Evolutionary conservation across 2,797 vertebrate species (phyloP), one percentile per base, ranked within the genome.

Genomic region (Hephaestus fuliginosus): DNA sequence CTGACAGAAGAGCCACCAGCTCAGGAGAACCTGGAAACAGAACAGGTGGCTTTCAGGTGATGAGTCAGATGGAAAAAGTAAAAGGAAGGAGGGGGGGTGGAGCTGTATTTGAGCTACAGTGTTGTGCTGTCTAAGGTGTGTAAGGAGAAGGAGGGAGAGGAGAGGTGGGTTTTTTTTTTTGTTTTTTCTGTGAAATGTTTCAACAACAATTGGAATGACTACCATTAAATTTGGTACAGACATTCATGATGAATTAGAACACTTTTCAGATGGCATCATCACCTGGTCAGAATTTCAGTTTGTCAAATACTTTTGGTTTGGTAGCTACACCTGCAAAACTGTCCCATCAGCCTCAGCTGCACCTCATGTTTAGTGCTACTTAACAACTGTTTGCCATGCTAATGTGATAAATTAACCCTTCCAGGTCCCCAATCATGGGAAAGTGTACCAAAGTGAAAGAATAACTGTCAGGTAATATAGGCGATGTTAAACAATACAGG

Each of bases 41-140:
- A 78, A 58, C 78, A 79, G 81, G 78, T 84, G 81, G 71, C 72
- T 57, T 53, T 73, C 55, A 76, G 78, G 55, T 71, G 76, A 78
- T 81, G 76, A 74, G 36, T 66, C 53, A 39, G 60, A 81, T 10
- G 41, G 39, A 66, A 57, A 25, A 55, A 46, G 58, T 25, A 36
- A 53, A 63, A 39, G 22, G 20, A 55, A 30, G 56, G 25, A 63
- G 30, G 22, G 20, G 39, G 56, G 25, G 14, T 52, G 70, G 61
- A 71, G 28, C 20, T 43, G 48, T 10, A 0, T 7, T 28, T 13
- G 48, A 71, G 68, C 18, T 46, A 8, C 25, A 0, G 3, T 55
- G 22, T 15, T 17, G 51, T 52, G 55, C 36, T 65, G 64, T 41
- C 22, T 17, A 5, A 57, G 11, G 17, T 61, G 48, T 41, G 28